phyloP scores from a whole-genome alignment of 2,888 invertebrate genomes.

The Oligia strigilis region DNA sequence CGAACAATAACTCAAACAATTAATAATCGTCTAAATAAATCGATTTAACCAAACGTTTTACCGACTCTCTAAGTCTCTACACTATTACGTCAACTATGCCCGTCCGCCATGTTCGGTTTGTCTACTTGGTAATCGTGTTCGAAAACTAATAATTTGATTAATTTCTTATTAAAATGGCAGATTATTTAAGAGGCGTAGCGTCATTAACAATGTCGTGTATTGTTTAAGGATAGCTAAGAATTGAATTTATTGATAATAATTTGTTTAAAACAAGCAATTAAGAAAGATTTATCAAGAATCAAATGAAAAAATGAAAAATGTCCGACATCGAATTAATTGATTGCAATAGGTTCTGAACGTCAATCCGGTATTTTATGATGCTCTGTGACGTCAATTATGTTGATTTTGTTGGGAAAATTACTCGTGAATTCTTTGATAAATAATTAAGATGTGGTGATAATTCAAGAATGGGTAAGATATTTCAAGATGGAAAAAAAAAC shows the following conservation, averaged over 20 bases:
- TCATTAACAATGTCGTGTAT: background rate
- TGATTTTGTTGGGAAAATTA: conserved; percentile 76
- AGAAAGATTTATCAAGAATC: background rate
- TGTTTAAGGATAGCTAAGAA: fast-evolving
- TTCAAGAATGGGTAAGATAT: conserved; percentile 77
- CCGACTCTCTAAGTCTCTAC: background rate
- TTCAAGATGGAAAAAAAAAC: background rate
- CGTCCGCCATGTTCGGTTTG: conserved; percentile 17
- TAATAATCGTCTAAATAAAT: conserved; percentile 3
- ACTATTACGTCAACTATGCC: conserved; percentile 2
- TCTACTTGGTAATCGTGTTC: conserved; percentile 24
- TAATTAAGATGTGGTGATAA: conserved; percentile 73
- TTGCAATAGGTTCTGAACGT: conserved; percentile 71
- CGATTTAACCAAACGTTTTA: background rate
- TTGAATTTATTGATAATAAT: background rate
- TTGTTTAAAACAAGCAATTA: background rate
- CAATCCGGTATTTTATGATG: background rate
- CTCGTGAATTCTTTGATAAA: conserved; percentile 70
- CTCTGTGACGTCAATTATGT: conserved; percentile 55
- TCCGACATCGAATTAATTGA: background rate
- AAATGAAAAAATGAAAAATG: background rate
- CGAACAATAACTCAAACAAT: too few relatives aligned
- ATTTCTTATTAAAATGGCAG: background rate
- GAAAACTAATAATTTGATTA: conserved; percentile 1
- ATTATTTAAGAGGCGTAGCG: background rate